A percentile compares a stretch with the other conserved stretches of the same genome.
Evolutionary conservation across 37 sponge, comb jelly and placozoan species (phyloP).

Genomic region (Haliclona indistincta): DNA sequence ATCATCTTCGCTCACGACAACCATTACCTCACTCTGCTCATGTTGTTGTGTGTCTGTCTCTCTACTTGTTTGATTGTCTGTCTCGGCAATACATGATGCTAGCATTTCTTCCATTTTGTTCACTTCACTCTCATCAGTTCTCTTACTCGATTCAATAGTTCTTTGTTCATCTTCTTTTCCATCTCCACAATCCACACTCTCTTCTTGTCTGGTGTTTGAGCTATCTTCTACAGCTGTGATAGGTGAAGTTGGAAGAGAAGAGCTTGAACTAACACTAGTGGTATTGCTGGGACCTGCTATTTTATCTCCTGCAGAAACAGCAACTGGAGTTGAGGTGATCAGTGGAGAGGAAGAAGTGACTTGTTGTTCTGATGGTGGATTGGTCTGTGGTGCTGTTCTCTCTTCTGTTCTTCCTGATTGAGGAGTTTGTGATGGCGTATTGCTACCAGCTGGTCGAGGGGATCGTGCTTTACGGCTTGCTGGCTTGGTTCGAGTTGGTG

Average conservation of each 20-base stretch:
- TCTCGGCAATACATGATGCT: conserved; percentile 1
- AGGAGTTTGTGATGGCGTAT: not conserved
- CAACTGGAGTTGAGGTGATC: not conserved
- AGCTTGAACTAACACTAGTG: not conserved
- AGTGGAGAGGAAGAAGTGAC: not conserved
- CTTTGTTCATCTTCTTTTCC: not conserved
- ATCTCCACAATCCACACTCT: not conserved
- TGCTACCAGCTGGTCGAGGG: not conserved
- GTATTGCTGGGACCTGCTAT: not conserved
- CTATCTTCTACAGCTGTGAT: not conserved
- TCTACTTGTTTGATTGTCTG: not conserved
- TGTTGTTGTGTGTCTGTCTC: not conserved
- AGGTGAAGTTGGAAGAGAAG: not conserved
- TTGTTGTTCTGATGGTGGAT: no score
- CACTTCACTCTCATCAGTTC: not conserved
- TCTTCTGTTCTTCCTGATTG: not conserved
- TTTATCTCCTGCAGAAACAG: not conserved
- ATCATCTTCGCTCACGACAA: no score
- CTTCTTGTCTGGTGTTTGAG: not conserved
- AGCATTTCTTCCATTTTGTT: not conserved
- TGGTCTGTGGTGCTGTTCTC: no score
- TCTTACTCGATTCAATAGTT: not conserved
- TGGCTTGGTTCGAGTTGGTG: no score
- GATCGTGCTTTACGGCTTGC: not conserved
- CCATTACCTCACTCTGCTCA: no score